Evolutionary conservation across 2,888 invertebrate species (phyloP).

Genomic region (Dolichomitus sp.): DNA sequence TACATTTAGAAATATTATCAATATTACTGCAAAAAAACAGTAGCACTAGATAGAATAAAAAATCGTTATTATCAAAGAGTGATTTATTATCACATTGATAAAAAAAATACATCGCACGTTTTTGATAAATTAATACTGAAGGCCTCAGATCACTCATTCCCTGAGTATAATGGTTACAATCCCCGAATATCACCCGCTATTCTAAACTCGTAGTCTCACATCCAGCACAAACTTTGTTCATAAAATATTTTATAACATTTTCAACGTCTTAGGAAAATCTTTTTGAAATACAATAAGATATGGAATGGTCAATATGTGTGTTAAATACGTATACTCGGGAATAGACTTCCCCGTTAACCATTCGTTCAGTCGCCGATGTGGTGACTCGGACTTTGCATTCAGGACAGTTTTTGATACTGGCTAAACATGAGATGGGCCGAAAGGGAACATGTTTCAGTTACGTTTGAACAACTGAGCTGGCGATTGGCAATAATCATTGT

Average conservation of each 20-base stretch:
- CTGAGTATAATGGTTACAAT: neutral
- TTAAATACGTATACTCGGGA: too few relatives aligned
- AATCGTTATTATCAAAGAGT: slow-evolving; percentile 2
- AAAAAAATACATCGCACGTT: slow-evolving; percentile 10
- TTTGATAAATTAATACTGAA: slow-evolving; percentile 55
- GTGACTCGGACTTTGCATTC: too few relatives aligned
- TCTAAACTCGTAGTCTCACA: neutral
- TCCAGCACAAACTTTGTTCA: neutral
- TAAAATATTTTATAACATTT: slow-evolving; percentile 12
- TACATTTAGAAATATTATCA: slow-evolving; percentile 28
- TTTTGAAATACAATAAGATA: slow-evolving; percentile 31
- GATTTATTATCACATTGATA: slow-evolving; percentile 1
- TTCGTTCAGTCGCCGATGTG: too few relatives aligned
- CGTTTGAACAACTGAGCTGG: neutral
- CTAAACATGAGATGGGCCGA: too few relatives aligned
- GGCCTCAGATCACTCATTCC: slow-evolving; percentile 24
- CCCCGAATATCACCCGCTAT: neutral
- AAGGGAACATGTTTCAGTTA: slow-evolving; percentile 8
- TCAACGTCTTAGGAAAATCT: slow-evolving; percentile 20
- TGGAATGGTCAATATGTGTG: slow-evolving; percentile 29
- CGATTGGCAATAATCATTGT: slow-evolving; percentile 70
- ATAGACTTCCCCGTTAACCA: too few relatives aligned
- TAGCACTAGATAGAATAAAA: slow-evolving; percentile 26
- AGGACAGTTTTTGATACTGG: too few relatives aligned
- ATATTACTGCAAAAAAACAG: neutral